Evolutionary conservation across 1,140 invertebrate genomes (phyloP).

Genomic region (Stratiolaelaps scimitus): DNA sequence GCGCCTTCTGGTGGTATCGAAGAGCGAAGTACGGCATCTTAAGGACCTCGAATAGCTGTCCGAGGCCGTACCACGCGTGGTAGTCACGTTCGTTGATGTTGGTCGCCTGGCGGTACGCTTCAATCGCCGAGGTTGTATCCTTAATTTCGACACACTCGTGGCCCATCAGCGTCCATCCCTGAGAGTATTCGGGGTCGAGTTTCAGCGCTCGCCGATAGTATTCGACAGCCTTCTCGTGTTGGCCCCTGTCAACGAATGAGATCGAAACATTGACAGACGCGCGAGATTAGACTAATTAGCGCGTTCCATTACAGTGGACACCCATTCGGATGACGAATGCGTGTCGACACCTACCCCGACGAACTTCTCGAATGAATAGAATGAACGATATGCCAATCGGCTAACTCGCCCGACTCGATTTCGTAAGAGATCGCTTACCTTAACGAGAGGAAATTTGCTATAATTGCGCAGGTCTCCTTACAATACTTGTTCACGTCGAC

Average conservation of each 20-base stretch:
- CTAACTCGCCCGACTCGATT: no score
- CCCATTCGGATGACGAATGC: no score
- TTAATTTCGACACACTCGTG: slow-evolving; percentile 99
- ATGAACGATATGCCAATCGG: no score
- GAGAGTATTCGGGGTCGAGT: slow-evolving; percentile 80
- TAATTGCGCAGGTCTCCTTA: slow-evolving; percentile 93
- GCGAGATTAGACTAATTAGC: no score
- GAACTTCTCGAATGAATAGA: no score
- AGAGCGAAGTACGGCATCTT: slow-evolving; percentile 90
- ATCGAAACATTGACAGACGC: no score
- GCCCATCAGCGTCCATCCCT: slow-evolving; percentile 94
- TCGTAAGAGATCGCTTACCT: slow-evolving; percentile 19
- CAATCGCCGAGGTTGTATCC: slow-evolving; percentile 93
- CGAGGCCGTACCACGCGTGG: slow-evolving; percentile 95
- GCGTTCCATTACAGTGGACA: no score
- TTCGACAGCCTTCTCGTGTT: slow-evolving; percentile 90
- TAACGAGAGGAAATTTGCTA: slow-evolving; percentile 48
- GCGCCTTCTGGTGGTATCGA: slow-evolving; percentile 94
- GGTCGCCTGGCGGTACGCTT: slow-evolving; percentile 90
- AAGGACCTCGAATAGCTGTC: slow-evolving; percentile 93
- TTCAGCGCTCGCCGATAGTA: slow-evolving; percentile 83
- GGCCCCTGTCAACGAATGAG: slow-evolving; percentile 47
- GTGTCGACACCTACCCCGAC: no score
- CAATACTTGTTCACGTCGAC: slow-evolving; percentile 91
- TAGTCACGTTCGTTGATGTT: slow-evolving; percentile 88